Percentiles rank a stretch among this genome's conserved stretches.
Evolutionary conservation across 2,797 vertebrate genomes (phyloP).

Genomic region (Gymnocypris eckloni): DNA sequence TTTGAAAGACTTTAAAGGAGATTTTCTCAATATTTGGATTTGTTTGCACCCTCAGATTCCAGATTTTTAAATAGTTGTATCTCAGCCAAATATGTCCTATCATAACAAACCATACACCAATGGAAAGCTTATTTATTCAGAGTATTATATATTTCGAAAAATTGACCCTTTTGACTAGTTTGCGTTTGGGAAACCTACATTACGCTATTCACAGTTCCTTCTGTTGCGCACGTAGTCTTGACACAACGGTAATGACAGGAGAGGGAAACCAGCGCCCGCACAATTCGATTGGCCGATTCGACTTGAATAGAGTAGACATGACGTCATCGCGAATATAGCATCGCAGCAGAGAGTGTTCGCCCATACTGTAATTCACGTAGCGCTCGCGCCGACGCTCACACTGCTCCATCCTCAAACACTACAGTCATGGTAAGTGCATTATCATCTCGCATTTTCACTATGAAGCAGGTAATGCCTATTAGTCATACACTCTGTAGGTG

Average conservation of each 20-base stretch:
- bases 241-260: neutral
- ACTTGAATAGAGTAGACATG: conserved; percentile 33
- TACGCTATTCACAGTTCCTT: neutral
- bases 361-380: conserved; percentile 29
- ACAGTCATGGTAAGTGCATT: conserved; percentile 52
- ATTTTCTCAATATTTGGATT: no score
- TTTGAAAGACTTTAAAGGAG: no score
- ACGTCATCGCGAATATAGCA: conserved; percentile 56
- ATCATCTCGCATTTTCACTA: neutral
- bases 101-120: no score
- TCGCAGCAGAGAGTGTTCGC: conserved; percentile 14
- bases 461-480: neutral
- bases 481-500: neutral
- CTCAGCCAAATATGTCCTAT: no score
- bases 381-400: neutral
- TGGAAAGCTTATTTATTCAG: no score
- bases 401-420: conserved; percentile 16
- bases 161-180: no score
- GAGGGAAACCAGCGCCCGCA: conserved; percentile 36
- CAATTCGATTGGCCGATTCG: conserved; percentile 53
- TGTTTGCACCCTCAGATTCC: no score
- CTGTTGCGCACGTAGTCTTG: neutral
- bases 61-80: no score
- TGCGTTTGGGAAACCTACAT: neutral
- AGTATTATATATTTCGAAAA: no score